Conservation (phyloP, 2,113 vertebrate species). For the Aegotheles bennettii region DNA sequence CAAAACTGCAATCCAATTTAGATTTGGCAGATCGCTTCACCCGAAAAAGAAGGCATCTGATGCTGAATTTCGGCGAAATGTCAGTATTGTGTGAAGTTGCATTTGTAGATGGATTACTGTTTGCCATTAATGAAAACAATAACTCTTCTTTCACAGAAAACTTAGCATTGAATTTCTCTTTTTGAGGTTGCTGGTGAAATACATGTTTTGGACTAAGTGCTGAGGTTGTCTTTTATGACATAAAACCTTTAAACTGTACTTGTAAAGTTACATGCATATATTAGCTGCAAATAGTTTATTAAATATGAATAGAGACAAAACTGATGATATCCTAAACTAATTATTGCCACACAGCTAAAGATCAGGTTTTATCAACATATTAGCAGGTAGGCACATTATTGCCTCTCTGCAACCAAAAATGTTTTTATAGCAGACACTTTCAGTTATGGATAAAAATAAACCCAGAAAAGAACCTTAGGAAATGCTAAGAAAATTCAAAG, state of each 20-base stretch:
- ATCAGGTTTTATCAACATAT: not conserved
- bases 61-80: not conserved
- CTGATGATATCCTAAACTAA: not conserved
- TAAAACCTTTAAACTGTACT: not conserved
- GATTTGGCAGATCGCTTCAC: not conserved
- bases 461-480: not conserved
- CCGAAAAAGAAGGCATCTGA: not conserved
- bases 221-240: not conserved
- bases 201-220: not conserved
- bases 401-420: not conserved
- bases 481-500: not conserved
- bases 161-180: not conserved
- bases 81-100: not conserved
- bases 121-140: not conserved
- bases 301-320: not conserved
- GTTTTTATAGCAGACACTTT: not conserved
- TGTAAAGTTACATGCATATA: not conserved
- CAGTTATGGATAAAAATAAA: slow-evolving; percentile 34
- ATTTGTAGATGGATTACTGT: not conserved
- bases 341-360: not conserved
- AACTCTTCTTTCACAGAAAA: not conserved
- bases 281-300: not conserved
- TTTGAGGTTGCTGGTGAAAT: not conserved
- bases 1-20: slow-evolving; percentile 9
- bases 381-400: not conserved